These are phyloP conservation scores for Dichetophora obliterata DNA, from an alignment of 2,888 invertebrate species.

Conservation along the genomic window DNA sequence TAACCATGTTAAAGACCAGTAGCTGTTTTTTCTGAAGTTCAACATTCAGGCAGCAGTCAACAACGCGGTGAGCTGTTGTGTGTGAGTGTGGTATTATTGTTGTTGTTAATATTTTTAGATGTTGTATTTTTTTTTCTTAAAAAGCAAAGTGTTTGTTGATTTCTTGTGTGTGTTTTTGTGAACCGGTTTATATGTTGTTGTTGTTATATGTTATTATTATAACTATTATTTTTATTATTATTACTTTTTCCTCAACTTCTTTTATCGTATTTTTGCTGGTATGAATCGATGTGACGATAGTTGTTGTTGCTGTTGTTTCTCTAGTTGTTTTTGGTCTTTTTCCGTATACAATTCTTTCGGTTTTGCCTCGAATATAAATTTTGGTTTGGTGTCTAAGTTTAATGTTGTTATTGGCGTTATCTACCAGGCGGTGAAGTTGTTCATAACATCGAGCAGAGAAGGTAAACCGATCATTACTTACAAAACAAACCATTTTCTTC, in stretches of 20 bases:
- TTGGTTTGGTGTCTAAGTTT: neutral
- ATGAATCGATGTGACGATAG: neutral
- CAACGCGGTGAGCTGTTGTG: neutral
- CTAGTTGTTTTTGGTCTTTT: neutral
- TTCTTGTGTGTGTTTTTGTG: slow-evolving; percentile 9
- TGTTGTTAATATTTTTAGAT: neutral
- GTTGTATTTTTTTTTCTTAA: neutral
- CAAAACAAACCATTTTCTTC: slow-evolving; percentile 11
- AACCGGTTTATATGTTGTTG: slow-evolving; percentile 31
- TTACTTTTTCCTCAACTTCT: neutral
- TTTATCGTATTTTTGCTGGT: slow-evolving; percentile 7
- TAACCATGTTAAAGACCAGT: slow-evolving; percentile 25
- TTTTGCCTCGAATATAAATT: neutral
- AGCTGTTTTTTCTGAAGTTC: slow-evolving; percentile 30
- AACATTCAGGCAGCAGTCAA: slow-evolving; percentile 17
- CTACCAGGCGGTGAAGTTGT: neutral
- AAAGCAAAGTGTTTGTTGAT: slow-evolving; percentile 6
- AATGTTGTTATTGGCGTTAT: neutral
- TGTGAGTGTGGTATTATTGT: neutral
- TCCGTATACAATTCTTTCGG: neutral
- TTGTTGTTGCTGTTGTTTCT: neutral
- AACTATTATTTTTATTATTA: neutral
- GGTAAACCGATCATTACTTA: slow-evolving; percentile 11
- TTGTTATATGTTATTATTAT: neutral
- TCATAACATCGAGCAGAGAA: slow-evolving; percentile 6